Evolutionary conservation across 2,888 invertebrate genomes (phyloP), one percentile per base, ranked within the genome.

Genomic region (Drosophila formosana): DNA sequence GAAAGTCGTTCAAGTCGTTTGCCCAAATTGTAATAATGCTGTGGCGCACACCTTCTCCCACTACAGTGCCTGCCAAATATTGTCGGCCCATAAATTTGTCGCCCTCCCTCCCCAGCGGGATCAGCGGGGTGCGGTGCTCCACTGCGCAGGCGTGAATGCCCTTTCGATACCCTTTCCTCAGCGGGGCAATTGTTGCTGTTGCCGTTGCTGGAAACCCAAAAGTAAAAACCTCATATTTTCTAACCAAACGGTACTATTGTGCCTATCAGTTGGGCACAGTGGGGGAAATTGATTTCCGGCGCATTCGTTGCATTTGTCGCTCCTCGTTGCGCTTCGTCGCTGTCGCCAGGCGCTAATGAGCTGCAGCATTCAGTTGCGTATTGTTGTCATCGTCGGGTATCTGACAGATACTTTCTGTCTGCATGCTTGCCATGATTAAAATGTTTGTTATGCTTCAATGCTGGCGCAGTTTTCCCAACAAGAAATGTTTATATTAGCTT

Each of bases 371-470:
- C 64, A 45, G 62, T 37, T 65, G 55, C 34, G 23, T 50, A 52
- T 72, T 43, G 62, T 58, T 53, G 45, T 61, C 58, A 28, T 60
- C 58, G 32, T 60, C 43, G 46, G 64, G 75, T 82, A 80, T 76
- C 82, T 84, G 81, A 56, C 78, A 82, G 86, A 80, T 88, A 85
- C 74, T 71, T 87, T 66, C 34, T 34, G 34, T 34, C 28, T 63
- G 66, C 65, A 70, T 63, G 82, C 72, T 46, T 58, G 62, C 55
- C 46, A 80, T 81, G 80, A 81, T 80, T 80, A 78, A 81, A 85
- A 87, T 84, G 88, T 78, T 85, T 80, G 86, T 87, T 79, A 56
- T 75, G 88, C 88, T 64, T 88, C 62, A 84, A 82, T 84, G 88
- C 75, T 57, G 81, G 65, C 66, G 37, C 18, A 49, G 53, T 70